Base-by-base conservation (phyloP, 1,140 invertebrate genomes). In the Penaeus chinensis region DNA sequence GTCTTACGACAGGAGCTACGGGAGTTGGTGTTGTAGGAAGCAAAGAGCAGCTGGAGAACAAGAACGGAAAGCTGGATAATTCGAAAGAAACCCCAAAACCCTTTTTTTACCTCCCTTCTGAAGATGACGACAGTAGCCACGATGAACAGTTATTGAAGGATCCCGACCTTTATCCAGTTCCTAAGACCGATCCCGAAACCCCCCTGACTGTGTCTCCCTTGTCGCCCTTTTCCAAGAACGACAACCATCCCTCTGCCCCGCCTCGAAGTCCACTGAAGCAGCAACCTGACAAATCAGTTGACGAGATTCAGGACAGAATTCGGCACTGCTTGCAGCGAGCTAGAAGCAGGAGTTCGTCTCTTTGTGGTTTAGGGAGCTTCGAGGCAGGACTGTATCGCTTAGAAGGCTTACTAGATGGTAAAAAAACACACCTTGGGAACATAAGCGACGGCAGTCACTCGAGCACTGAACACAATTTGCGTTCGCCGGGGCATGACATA, bases 41-140 rank as follows among this genome's bases (percentile, higher is more conserved):
- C n/a, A 54, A 10, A 22, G 19, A 32, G 37, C 27, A 80, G 37
- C 20, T 22, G 47, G 20, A 22, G 20, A 20, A 27, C 22, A n/a
- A 87, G 54, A 74, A 65, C 79, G 82, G 71, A 62, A 62, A 37
- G 47, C 80, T 82, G 80, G 69, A 82, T 71, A 16, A 80, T 80
- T 77, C 80, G n/a, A 82, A 77, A 79, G 80, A 87, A 87, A 5
- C 85, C 80, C 16, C 4, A 0, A 60, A 24, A 27, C 85, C 85
- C 71, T 87, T 87, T 62, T 87, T 87, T 61, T 87, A 82, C 69
- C 80, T 87, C 65, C 85, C 85, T 66, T 87, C 85, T 61, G 85
- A 87, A 77, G 85, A 87, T 61, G 85, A 87, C 62, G 84, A 85
- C 19, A 61, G 82, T 69, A 61, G 32, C 71, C 71, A 47, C 37